Conservation (phyloP, 2,888 invertebrate species). For the Notodonta ziczac region DNA sequence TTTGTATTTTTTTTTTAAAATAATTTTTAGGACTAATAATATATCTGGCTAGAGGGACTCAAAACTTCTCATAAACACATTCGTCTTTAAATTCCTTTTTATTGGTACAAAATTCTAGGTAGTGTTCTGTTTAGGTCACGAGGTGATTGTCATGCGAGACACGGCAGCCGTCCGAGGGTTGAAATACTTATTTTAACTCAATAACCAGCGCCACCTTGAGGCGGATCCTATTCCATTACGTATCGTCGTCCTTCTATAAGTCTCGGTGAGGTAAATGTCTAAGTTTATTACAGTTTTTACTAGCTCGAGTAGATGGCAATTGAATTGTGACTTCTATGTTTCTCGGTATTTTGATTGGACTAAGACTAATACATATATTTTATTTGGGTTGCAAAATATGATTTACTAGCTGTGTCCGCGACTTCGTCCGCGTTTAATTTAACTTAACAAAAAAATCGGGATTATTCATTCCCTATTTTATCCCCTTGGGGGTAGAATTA, state of each 20-base stretch:
- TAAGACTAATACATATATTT: no score
- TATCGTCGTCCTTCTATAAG: not conserved
- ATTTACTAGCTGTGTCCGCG: no score
- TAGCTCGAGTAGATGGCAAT: not conserved
- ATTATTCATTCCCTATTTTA: no score
- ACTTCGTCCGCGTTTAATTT: no score
- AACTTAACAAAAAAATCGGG: no score
- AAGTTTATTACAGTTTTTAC: slow-evolving; percentile 1
- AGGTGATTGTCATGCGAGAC: slow-evolving; percentile 7
- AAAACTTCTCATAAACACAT: not conserved
- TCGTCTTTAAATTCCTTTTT: not conserved
- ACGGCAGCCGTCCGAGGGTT: slow-evolving; percentile 6
- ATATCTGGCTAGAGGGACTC: not conserved
- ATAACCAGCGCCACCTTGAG: slow-evolving; percentile 23
- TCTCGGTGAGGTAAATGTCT: not conserved
- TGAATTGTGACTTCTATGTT: not conserved
- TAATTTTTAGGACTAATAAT: no score
- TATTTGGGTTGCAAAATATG: no score
- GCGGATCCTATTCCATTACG: slow-evolving; percentile 19
- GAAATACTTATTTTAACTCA: slow-evolving; percentile 21
- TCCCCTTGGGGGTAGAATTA: no score
- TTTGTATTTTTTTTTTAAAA: no score
- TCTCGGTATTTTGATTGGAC: no score
- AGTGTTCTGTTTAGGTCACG: slow-evolving; percentile 9
- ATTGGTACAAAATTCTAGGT: not conserved